phyloP scores from a whole-genome alignment of 2,797 vertebrate genomes.

The Cuculus canorus region DNA sequence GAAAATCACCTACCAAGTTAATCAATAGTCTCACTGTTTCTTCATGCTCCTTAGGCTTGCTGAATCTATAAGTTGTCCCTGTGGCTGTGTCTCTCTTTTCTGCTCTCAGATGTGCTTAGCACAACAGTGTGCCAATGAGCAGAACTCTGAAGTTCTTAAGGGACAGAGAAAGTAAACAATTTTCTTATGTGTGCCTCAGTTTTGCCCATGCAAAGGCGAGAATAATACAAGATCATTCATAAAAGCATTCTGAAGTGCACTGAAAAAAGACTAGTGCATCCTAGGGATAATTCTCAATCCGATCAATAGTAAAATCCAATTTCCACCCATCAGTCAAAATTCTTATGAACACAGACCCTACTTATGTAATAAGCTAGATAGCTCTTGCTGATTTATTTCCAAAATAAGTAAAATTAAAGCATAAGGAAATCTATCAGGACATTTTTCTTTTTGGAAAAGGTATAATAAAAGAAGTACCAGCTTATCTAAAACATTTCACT shows the following conservation, averaged over 20 bases:
- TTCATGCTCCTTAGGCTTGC: background rate
- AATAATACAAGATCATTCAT: background rate
- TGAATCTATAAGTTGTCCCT: background rate
- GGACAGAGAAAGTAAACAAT: background rate
- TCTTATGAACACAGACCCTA: background rate
- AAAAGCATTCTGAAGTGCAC: background rate
- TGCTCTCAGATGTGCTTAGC: background rate
- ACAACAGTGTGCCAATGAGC: background rate
- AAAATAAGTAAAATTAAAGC: background rate
- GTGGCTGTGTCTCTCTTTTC: background rate
- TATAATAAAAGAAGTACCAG: background rate
- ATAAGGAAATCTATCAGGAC: background rate
- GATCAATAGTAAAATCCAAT: background rate
- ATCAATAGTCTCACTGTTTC: background rate
- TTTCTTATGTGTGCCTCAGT: background rate
- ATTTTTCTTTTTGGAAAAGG: background rate
- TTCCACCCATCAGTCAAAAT: background rate
- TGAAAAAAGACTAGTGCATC: background rate
- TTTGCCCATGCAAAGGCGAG: background rate
- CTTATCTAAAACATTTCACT: background rate
- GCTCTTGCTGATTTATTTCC: background rate
- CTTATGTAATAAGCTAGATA: background rate
- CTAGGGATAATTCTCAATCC: background rate
- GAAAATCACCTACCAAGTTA: background rate
- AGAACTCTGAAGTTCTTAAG: background rate